A percentile compares a stretch with the other conserved stretches of the same genome.
These are phyloP conservation scores for Choreutis nemorana DNA, from an alignment of 2,888 invertebrate genomes.

Conservation along the genomic window DNA sequence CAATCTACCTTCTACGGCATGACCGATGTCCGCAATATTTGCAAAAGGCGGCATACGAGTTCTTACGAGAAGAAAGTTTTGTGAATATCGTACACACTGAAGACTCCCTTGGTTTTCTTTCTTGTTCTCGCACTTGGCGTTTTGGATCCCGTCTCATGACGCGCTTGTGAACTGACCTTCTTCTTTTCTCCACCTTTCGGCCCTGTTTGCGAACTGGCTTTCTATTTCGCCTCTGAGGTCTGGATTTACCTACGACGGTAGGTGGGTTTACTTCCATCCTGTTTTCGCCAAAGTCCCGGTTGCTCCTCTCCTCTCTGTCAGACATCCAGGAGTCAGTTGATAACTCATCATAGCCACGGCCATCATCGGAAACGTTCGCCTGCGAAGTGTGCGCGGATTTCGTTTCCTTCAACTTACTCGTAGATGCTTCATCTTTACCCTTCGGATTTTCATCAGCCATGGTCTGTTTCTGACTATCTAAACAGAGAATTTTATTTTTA, in stretches of 20 bases:
- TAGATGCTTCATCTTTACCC: conserved; percentile 19
- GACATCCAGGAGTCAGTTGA: too few species aligned
- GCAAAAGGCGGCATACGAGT: conserved; percentile 17
- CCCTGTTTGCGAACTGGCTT: conserved; percentile 4
- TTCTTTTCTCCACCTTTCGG: conserved; percentile 24
- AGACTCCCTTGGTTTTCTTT: conserved; percentile 13
- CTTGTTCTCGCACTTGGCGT: too few species aligned
- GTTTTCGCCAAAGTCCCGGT: too few species aligned
- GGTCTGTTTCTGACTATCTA: too few species aligned
- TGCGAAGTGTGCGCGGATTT: too few species aligned
- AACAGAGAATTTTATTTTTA: too few species aligned
- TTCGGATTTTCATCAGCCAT: conserved; percentile 30
- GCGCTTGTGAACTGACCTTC: too few species aligned
- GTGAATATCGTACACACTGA: conserved; percentile 27
- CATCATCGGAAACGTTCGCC: too few species aligned
- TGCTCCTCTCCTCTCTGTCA: too few species aligned
- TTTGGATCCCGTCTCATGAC: conserved; percentile 14
- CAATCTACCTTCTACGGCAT: conserved; percentile 37
- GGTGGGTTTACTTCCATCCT: too few species aligned
- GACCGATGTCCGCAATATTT: conserved; percentile 33
- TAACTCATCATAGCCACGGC: too few species aligned
- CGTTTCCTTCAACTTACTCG: conserved; percentile 21
- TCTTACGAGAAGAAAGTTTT: conserved; percentile 18
- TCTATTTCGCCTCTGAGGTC: conserved; percentile 15
- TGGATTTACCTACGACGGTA: too few species aligned